A percentile compares a stretch with the other conserved stretches of the same genome.
Conservation (phyloP, 2,888 invertebrate species). For the Ommatoiulus sabulosus region DNA sequence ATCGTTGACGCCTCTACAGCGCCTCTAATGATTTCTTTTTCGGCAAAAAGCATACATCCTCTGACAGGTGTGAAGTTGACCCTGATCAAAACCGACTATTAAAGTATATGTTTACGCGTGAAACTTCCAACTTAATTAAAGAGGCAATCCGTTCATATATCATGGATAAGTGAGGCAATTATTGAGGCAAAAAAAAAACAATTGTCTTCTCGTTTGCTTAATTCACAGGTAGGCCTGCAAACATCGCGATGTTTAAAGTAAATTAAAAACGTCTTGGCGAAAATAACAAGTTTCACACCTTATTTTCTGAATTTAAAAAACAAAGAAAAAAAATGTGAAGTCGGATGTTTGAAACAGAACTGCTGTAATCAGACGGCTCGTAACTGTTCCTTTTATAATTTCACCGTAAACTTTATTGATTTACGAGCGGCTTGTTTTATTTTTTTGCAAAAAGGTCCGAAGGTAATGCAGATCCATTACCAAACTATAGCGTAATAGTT, state of each 20-base stretch:
- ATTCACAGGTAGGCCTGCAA: background rate
- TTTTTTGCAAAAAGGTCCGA: background rate
- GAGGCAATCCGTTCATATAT: constrained; percentile 47
- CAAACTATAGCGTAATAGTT: constrained; percentile 39
- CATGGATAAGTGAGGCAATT: constrained; percentile 42
- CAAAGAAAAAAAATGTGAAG: background rate
- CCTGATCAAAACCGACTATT: constrained; percentile 3
- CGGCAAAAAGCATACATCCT: background rate
- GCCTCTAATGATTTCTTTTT: constrained; percentile 33
- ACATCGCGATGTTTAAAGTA: background rate
- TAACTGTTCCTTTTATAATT: constrained; percentile 19
- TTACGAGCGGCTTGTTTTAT: background rate
- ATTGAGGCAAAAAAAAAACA: background rate
- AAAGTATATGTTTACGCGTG: constrained; percentile 17
- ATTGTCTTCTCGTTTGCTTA: background rate
- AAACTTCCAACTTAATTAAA: constrained; percentile 47
- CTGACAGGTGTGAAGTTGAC: constrained; percentile 44
- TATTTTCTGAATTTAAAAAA: background rate
- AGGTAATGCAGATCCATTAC: background rate
- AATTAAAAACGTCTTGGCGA: background rate
- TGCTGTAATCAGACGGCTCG: constrained; percentile 18
- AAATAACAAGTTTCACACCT: background rate
- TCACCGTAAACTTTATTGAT: constrained; percentile 41
- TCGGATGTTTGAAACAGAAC: background rate
- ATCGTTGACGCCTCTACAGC: background rate